Base-by-base conservation (phyloP, 2,797 vertebrate genomes). In the Octomys mimax region DNA sequence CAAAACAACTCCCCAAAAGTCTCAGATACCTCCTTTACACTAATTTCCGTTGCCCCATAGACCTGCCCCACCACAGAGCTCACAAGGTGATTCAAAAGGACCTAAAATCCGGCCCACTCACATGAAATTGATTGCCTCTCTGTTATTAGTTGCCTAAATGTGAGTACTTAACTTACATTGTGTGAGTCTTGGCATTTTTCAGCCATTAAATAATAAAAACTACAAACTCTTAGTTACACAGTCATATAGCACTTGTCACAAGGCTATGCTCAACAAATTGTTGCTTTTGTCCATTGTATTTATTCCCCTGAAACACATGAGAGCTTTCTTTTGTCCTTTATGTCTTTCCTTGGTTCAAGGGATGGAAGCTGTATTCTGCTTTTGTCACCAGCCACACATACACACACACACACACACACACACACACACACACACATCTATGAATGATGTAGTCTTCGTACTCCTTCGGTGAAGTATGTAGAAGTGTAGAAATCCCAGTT, bases 71-170 rank as follows among this genome's bases (percentile, higher is more conserved):
- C 21, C 52, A n/a, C 26, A 28, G 26, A 24, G 24, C 8, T n/a
- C 0, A 0, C 5, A 28, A 36, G 1, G 28, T 13, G 2, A 66
- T 13, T 5, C 14, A 6, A 57, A 57, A 49, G 2, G 9, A 4
- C 2, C 11, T 46, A 8, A 54, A 52, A 33, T 21, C 70, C 8
- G 28, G 2, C 31, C 49, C 49, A 64, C 12, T 36, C 54, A 2
- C 8, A 16, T 39, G 13, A 61, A 82, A 3, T 84, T 49, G 91
- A 64, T 33, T n/a, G 66, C 3, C 78, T 2, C 78, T 3, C 33
- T 78, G 2, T 62, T 16, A 31, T 12, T 12, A 46, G n/a, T 28
- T 80, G 24, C 46, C 39, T 46, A 80, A 92, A 78, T 22, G 91
- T 82, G 71, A 83, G 68, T 64, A 54, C 57, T 64, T 64, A 64